phyloP scores from a whole-genome alignment of 2,113 vertebrate genomes.

The Illadopsis cleaveri region DNA sequence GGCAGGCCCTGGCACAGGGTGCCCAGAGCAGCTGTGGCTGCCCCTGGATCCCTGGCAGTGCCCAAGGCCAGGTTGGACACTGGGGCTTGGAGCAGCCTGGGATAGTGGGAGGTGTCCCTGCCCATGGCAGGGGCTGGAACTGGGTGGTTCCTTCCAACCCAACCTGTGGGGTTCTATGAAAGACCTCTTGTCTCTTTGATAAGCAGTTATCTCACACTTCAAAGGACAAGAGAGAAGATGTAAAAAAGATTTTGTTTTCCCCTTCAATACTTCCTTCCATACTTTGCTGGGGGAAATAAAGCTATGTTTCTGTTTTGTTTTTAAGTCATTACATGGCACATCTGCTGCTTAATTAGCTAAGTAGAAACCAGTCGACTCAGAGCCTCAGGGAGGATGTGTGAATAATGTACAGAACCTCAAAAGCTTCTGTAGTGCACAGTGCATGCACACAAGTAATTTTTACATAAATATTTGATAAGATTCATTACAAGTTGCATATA shows the following conservation, averaged over 20 bases:
- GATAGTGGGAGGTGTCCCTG: not conserved
- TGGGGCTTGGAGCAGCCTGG: not conserved
- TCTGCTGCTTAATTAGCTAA: not conserved
- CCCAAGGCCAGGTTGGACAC: fast-evolving
- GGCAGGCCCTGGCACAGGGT: fast-evolving
- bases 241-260: not conserved
- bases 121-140: not conserved
- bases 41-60: not conserved
- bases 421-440: not conserved
- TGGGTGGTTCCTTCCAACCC: not conserved
- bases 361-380: not conserved
- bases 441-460: not conserved
- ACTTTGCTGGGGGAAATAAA: not conserved
- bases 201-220: fast-evolving
- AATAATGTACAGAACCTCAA: not conserved
- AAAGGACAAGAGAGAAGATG: not conserved
- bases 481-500: not conserved
- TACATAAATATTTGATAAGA: fast-evolving
- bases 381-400: not conserved
- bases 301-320: not conserved
- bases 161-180: not conserved
- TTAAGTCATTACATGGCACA: not conserved
- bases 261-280: fast-evolving
- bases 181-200: not conserved
- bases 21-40: not conserved